These are phyloP conservation scores for Morpho helenor DNA, from an alignment of 2,888 invertebrate genomes.

Conservation along the genomic window DNA sequence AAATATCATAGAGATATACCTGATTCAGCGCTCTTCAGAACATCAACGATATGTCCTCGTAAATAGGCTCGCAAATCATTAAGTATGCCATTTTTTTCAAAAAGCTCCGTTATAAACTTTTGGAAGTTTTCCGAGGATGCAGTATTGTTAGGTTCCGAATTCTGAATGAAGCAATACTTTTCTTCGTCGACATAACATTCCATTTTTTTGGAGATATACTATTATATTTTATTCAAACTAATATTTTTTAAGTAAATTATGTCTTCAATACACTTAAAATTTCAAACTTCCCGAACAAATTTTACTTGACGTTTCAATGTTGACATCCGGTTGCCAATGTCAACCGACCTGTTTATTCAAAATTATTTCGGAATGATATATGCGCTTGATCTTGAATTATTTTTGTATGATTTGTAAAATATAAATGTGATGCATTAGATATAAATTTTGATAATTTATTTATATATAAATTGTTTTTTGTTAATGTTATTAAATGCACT, in stretches of 20 bases:
- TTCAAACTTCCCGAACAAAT: constrained; percentile 60
- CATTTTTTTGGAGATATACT: constrained; percentile 39
- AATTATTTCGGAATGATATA: too few species aligned
- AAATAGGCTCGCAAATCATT: constrained; percentile 79
- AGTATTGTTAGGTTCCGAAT: constrained; percentile 29
- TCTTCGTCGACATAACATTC: constrained; percentile 32
- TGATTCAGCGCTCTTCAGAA: constrained; percentile 70
- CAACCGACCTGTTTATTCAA: constrained; percentile 12
- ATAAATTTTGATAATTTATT: too few species aligned
- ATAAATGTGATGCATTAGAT: too few species aligned
- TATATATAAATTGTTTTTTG: too few species aligned
- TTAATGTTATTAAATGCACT: too few species aligned
- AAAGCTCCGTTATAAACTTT: constrained; percentile 75
- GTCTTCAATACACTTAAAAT: constrained; percentile 44
- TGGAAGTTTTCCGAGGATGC: constrained; percentile 78
- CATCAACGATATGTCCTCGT: constrained; percentile 78
- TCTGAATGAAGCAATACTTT: constrained; percentile 23
- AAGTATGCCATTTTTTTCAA: constrained; percentile 80
- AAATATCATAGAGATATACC: constrained; percentile 32
- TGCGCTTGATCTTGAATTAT: too few species aligned
- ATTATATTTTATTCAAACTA: constrained; percentile 11
- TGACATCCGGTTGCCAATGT: constrained; percentile 47
- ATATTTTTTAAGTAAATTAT: constrained; percentile 21
- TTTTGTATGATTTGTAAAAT: background rate
- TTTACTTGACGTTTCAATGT: constrained; percentile 41